Evolutionary conservation across 2,888 invertebrate genomes (phyloP), one percentile per base, ranked within the genome.

Genomic region (Eupithecia exiguata): DNA sequence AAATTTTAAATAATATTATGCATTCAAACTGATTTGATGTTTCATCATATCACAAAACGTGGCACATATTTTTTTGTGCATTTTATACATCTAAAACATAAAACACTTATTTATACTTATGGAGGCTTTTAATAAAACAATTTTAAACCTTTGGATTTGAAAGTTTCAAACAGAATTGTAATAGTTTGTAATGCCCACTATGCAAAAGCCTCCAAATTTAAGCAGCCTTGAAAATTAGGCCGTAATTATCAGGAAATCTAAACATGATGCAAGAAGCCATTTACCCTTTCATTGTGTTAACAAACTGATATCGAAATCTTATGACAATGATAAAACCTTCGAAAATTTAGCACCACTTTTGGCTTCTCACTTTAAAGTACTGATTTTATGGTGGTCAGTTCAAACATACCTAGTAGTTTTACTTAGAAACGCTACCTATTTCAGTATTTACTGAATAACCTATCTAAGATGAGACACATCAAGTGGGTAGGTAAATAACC

Each of bases 341-440:
- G 82, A 94, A 94, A 94, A 93, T 93, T 92, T 94, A 94, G 94
- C 94, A 94, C 94, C 94, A 94, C 90, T 86, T 83, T 93, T 92
- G 92, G 93, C 91, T 91, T 92, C 91, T 90, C 88, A 92, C 91
- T 89, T 90, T 84, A 75, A 70, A 63, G 71, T 78, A 79, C 72
- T 74, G 72, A 74, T 75, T 72, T 69, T 10, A 68, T 46, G 18
- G 61, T 72, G 68, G 70, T 74, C 68, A 49, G 62, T 74, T 35
- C 12, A 70, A 74, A 74, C 69, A 67, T 74, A 77, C 67, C 68
- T 76, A 53, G 21, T 53, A 53, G 49, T 21, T 49, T 72, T 65
- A 43, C 58, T 65, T 78, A 79, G 72, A 71, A 76, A 63, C 72
- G 25, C 66, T 40, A 66, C 66, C 25, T 40, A 14, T 16, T 25